Evolutionary conservation across 2,888 invertebrate species (phyloP), one percentile per base, ranked within the genome.

Genomic region (Abrostola triplasia): DNA sequence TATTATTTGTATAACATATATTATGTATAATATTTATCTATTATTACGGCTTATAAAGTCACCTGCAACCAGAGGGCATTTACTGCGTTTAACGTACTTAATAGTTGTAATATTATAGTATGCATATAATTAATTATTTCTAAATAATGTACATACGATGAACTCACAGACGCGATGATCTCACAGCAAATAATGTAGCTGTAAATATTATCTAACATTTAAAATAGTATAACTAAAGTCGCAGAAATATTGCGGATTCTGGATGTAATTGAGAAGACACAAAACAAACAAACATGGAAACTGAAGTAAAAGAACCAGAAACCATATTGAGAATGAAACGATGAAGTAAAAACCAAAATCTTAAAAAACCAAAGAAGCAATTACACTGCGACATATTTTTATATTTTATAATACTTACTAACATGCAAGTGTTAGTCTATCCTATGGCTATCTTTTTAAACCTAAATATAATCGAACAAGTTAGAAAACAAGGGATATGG

Each of bases 141-240:
- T 47, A 57, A 63, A 64, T n/a, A 47, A 72, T 72, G 71, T 72
- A 73, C 63, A 72, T 72, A 73, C 67, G 36, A 63, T 67, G 68
- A 63, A 72, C 64, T 67, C 67, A 38, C 59, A 35, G 57, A 72
- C 68, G 71, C 71, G 71, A 72, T 67, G 71, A 73, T 72, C 71
- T 72, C 68, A 72, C 71, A 48, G 73, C 57, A 72, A 72, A 73
- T 67, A 63, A 58, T 41, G 54, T 72, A 72, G 71, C 44, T 72
- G 71, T 72, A 72, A 49, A 72, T 71, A 71, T 6, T 2, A 24
- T 24, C 24, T 60, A 40, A 59, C 11, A 41, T 40, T 41, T 55
- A 59, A 58, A 56, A 35, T 63, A 58, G 13, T 35, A 42, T 6
- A 59, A 42, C 24, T 37, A 42, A 56, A 53, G 7, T 50, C 36